Evolutionary conservation across 2,888 invertebrate genomes (phyloP), one percentile per base, ranked within the genome.

Genomic region (Archips crataeganus): DNA sequence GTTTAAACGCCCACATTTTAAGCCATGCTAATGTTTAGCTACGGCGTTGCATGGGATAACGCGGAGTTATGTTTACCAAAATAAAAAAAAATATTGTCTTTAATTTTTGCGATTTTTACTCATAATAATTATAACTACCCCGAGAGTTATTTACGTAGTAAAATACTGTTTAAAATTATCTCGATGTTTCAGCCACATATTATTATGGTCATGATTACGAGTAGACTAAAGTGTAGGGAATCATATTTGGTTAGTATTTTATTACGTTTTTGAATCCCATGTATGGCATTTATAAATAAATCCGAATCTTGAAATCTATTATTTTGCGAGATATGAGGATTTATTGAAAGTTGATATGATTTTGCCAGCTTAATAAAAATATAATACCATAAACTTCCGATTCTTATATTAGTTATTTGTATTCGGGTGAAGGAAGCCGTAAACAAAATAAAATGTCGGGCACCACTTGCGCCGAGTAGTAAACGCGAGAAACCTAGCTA

Each of bases 1-100:
- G 74, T 74, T 74, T 70, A 64, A 65, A 70, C 70, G 65, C 47
- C 69, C 49, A 65, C 64, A 61, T 65, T 74, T 71, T 60, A 59
- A 51, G 68, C 32, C 42, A 39, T 23, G 23, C 54, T 61, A 51
- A 36, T 61, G 34, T 34, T 63, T 45, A 45, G 66, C 66, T 54
- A 9, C 32, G 66, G 23, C 34, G 42, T 61, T n/a, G 9, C 34
- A 15, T 42, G 39, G 9, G 11, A 15, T 71, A 59, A 77, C 71
- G 75, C 11, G 10, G 67, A 76, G 74, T 70, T 62, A 57, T 32
- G 11, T 57, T 57, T 54, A 54, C 2, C 4, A 39, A 54, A 15
- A n/a, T 49, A 45, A 49, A 49, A 3, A 11, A 45, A 45, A 45
- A 45, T 0, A 45, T 11, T 39, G 39, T 39, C 6, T 5, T 39